phyloP scores from a whole-genome alignment of 2,113 vertebrate genomes.

The Lycocorax pyrrhopterus region DNA sequence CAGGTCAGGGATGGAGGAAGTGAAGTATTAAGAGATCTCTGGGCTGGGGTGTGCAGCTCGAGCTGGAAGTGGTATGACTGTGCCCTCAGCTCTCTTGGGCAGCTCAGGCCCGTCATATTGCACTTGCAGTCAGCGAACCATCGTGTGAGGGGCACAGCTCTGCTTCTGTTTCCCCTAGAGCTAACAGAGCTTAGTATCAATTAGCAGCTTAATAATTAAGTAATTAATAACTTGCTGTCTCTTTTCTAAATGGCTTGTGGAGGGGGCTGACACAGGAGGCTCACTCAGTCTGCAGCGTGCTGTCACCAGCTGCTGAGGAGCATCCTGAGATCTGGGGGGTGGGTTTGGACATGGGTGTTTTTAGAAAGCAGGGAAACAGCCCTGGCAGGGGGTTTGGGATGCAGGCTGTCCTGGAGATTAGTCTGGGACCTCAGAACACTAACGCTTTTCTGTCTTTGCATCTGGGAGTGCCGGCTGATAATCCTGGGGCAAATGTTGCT shows the following conservation, averaged over 20 bases:
- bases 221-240: background rate
- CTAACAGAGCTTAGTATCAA: background rate
- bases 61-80: background rate
- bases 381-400: background rate
- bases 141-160: background rate
- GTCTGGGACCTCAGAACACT: background rate
- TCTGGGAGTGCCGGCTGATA: background rate
- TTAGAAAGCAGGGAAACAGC: background rate
- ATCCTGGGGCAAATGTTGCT: background rate
- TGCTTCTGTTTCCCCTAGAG: background rate
- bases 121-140: background rate
- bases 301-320: background rate
- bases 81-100: background rate
- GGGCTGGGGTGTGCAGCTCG: fast-evolving
- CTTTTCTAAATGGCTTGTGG: background rate
- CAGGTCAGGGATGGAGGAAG: background rate
- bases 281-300: fast-evolving
- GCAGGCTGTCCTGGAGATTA: background rate
- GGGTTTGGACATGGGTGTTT: background rate
- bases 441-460: background rate
- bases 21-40: background rate
- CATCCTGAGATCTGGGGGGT: background rate
- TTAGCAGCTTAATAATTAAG: background rate
- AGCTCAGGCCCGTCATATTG: background rate
- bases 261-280: background rate